These are phyloP conservation scores for Orientallactaga bullata DNA, from an alignment of 2,113 vertebrate genomes.

Conservation along the genomic window DNA sequence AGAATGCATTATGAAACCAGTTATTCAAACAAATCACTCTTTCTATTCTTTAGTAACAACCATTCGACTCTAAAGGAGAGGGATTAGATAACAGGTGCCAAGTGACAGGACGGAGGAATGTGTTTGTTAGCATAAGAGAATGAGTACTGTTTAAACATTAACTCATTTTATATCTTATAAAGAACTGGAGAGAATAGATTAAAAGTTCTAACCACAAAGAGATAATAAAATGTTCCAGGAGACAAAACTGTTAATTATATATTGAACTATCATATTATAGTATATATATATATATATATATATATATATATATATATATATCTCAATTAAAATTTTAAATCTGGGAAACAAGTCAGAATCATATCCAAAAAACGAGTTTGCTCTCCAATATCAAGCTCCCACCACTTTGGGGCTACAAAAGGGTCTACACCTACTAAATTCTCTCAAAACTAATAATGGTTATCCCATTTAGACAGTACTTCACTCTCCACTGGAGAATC, in stretches of 20 bases:
- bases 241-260: not conserved
- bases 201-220: not conserved
- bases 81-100: not conserved
- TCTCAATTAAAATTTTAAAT: no score
- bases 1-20: constrained; percentile 15
- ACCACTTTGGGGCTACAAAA: no score
- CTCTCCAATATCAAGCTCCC: no score
- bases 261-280: not conserved
- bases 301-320: not conserved
- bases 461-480: no score
- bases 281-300: not conserved
- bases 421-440: no score
- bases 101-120: not conserved
- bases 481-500: no score
- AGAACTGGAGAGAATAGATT: not conserved
- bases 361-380: no score
- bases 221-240: not conserved
- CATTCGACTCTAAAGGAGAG: not conserved
- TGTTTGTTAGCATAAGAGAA: not conserved
- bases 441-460: no score
- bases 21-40: not conserved
- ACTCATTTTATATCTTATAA: not conserved
- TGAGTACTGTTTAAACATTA: not conserved
- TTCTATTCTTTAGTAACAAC: not conserved
- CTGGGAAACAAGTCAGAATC: no score